Evolutionary conservation across 2,888 invertebrate species (phyloP), one percentile per base, ranked within the genome.

Genomic region (Calliopum simillimum): DNA sequence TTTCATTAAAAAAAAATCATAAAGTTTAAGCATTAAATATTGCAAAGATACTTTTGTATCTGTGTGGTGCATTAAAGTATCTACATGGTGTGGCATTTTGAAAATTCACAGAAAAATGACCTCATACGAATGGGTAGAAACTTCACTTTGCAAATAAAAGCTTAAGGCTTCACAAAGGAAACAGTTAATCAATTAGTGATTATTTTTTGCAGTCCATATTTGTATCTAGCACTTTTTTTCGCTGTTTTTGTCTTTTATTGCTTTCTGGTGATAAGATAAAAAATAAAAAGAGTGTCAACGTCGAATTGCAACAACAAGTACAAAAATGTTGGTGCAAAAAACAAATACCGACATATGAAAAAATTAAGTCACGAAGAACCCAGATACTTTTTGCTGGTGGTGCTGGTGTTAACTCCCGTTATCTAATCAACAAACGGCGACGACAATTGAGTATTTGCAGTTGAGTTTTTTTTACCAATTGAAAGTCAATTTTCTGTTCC

Each of bases 171-270:
- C n/a, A 8, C 33, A 6, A 33, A 33, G n/a, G 33, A 33, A 33
- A 8, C 33, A 33, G 33, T 33, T 33, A 33, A 33, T 33, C 33
- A 33, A 33, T 33, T 33, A 8, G 8, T 1, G 33, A 1, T 33
- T 33, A 8, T 33, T 33, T 25, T 33, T 4, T 33, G 1, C 33
- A 33, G 8, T 33, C 8, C 8, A 33, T 33, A n/a, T 33, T 6
- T 33, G 33, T 33, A 44, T 58, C 59, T 51, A n/a, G n/a, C n/a
- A n/a, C n/a, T 70, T 56, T 69, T 65, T 63, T 68, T 72, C 68
- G 72, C 69, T 14, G 13, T 14, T 44, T 55, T 41, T 55, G 12
- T 47, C 46, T 46, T 44, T 58, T 47, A 58, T 58, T 70, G 75
- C 75, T 73, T 72, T 11, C 51, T 33, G 33, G 8, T 8, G 33